Percentiles rank a stretch among this genome's conserved stretches.
Evolutionary conservation across 2,113 vertebrate species (phyloP).

Genomic region (Oncorhynchus masou): DNA sequence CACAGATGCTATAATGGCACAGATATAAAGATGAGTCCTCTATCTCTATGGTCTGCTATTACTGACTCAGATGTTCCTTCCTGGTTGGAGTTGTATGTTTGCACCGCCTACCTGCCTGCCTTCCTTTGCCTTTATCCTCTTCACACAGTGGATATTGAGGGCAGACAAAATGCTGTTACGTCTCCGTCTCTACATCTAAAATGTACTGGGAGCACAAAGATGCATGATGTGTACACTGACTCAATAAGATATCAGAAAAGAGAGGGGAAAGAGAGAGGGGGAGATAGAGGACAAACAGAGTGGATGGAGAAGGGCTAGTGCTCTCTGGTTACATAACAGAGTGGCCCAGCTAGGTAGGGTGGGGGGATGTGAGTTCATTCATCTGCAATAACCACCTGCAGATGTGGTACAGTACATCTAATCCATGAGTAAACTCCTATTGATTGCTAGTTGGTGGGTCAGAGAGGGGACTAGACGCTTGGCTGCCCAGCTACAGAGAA

Average conservation of each 20-base stretch:
- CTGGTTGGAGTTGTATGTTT: background rate
- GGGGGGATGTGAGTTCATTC: constrained; percentile 40
- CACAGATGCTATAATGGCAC: too few species aligned
- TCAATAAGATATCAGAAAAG: background rate
- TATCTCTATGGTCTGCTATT: too few species aligned
- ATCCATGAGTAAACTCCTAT: constrained; percentile 35
- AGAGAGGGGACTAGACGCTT: too few species aligned
- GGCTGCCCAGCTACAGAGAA: too few species aligned
- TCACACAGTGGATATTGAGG: background rate
- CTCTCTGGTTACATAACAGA: constrained; percentile 47
- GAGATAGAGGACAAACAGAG: constrained; percentile 30
- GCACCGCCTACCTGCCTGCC: too few species aligned
- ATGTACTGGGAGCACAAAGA: background rate
- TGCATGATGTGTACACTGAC: background rate
- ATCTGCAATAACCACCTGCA: constrained; percentile 49
- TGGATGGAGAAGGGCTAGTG: constrained; percentile 20
- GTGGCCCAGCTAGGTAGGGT: constrained; percentile 31
- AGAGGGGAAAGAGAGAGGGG: background rate
- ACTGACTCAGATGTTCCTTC: background rate
- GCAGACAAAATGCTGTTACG: background rate
- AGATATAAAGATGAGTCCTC: too few species aligned
- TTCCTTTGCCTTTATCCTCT: background rate
- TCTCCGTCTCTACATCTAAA: background rate
- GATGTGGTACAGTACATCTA: constrained; percentile 43
- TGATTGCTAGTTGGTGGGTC: background rate